These are phyloP conservation scores for Pecten maximus DNA, from an alignment of 2,888 invertebrate species.

Conservation along the genomic window DNA sequence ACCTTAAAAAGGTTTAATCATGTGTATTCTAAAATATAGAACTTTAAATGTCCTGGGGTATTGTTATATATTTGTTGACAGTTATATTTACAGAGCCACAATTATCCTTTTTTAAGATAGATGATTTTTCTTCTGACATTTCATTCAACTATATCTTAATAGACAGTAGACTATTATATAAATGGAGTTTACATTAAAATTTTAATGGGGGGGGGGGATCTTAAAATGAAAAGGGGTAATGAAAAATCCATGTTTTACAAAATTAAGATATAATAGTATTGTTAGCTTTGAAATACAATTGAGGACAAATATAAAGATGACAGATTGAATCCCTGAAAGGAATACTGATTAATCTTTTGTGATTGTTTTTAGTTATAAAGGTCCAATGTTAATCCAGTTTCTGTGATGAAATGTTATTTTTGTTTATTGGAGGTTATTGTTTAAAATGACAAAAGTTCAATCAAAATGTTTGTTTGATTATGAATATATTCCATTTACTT, in stretches of 20 bases:
- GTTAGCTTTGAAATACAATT: neutral
- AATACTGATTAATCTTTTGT: neutral
- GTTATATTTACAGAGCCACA: no score
- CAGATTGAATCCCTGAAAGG: neutral
- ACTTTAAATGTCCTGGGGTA: neutral
- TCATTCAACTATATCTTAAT: no score
- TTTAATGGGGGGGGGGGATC: no score
- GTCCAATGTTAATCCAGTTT: neutral
- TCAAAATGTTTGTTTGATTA: conserved; percentile 15
- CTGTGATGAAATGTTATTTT: neutral
- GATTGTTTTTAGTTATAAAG: neutral
- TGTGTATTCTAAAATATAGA: neutral
- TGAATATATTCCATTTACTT: neutral
- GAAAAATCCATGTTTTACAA: neutral
- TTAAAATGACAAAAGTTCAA: neutral
- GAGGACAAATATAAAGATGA: neutral
- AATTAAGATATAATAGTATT: neutral
- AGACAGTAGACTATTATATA: no score
- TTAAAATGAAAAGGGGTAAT: neutral
- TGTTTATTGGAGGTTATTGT: neutral
- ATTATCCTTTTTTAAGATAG: no score
- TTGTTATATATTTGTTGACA: no score
- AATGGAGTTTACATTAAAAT: no score
- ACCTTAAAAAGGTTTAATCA: neutral
- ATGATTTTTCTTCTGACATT: no score